phyloP scores from a whole-genome alignment of 2,888 invertebrate genomes.

The Steinernema hermaphroditum region DNA sequence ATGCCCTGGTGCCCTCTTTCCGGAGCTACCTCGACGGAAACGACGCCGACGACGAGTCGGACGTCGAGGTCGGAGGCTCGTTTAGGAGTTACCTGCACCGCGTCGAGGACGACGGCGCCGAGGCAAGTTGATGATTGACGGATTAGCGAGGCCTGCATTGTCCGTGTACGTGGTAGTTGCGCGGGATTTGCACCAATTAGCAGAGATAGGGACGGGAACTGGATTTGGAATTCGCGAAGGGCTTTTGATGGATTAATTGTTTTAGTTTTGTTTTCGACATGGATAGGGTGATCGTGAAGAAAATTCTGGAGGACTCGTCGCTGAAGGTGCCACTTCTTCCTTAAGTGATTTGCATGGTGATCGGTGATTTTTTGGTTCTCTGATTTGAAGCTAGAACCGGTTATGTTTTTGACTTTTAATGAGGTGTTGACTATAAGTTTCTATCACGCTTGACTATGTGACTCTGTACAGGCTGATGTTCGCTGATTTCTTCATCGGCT shows the following conservation, averaged over 20 bases:
- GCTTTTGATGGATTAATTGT: not conserved
- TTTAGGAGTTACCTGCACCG: not conserved
- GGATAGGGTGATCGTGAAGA: slow-evolving; percentile 14
- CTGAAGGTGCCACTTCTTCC: not conserved
- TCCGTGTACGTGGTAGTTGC: not conserved
- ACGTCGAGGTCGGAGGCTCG: too few relatives aligned
- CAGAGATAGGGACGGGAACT: not conserved
- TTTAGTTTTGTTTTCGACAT: not conserved
- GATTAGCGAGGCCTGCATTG: not conserved
- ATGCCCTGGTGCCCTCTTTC: not conserved
- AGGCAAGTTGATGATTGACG: slow-evolving; percentile 26
- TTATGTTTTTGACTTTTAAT: too few relatives aligned
- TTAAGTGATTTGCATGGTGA: too few relatives aligned
- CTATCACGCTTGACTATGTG: too few relatives aligned
- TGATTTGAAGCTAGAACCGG: too few relatives aligned
- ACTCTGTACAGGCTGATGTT: too few relatives aligned
- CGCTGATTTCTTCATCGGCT: too few relatives aligned
- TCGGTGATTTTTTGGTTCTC: too few relatives aligned
- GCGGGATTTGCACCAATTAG: slow-evolving; percentile 26
- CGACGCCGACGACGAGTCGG: not conserved
- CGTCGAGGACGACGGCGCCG: not conserved
- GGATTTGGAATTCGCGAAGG: not conserved
- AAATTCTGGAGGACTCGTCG: not conserved
- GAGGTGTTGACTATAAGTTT: too few relatives aligned
- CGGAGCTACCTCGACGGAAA: not conserved